Percentiles rank a stretch among this genome's conserved stretches.
These are phyloP conservation scores for Patiria miniata DNA, from an alignment of 35 echinoderm and acorn worm genomes.

Conservation along the genomic window DNA sequence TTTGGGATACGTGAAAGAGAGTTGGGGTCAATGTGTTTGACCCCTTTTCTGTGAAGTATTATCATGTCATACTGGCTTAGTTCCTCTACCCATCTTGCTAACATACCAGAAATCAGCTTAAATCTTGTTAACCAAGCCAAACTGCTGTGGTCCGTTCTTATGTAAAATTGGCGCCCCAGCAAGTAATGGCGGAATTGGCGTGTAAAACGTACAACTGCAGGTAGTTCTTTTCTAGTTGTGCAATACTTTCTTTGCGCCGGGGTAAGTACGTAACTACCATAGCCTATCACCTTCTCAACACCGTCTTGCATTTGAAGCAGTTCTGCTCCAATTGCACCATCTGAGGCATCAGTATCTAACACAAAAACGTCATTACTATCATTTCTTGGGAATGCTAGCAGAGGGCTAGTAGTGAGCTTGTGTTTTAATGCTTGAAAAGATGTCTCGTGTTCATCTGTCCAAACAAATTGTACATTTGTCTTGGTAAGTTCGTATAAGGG, in stretches of 20 bases:
- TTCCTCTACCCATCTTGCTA: conserved; percentile 30
- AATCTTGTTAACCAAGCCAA: conserved; percentile 3
- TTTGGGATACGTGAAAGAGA: neutral
- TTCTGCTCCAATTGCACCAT: conserved; percentile 21
- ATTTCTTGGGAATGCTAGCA: conserved; percentile 36
- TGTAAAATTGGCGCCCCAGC: neutral
- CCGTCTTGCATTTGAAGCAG: conserved; percentile 5
- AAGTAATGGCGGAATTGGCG: neutral
- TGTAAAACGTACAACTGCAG: neutral
- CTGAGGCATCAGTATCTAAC: conserved; percentile 34
- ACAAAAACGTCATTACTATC: no score
- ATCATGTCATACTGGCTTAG: no score
- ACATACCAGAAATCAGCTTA: neutral
- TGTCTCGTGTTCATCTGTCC: conserved; percentile 43
- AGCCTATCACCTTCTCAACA: conserved; percentile 21
- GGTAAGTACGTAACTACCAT: conserved; percentile 32
- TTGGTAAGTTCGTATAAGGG: conserved; percentile 29
- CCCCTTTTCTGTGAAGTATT: no score
- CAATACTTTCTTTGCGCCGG: conserved; percentile 17
- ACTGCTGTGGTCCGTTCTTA: conserved; percentile 42
- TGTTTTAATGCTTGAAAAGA: conserved; percentile 42
- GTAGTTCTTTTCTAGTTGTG: neutral
- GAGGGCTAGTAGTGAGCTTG: neutral
- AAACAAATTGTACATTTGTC: conserved; percentile 6
- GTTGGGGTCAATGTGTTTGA: neutral